phyloP scores from a whole-genome alignment of 1,140 invertebrate species.

The Achroia grisella region DNA sequence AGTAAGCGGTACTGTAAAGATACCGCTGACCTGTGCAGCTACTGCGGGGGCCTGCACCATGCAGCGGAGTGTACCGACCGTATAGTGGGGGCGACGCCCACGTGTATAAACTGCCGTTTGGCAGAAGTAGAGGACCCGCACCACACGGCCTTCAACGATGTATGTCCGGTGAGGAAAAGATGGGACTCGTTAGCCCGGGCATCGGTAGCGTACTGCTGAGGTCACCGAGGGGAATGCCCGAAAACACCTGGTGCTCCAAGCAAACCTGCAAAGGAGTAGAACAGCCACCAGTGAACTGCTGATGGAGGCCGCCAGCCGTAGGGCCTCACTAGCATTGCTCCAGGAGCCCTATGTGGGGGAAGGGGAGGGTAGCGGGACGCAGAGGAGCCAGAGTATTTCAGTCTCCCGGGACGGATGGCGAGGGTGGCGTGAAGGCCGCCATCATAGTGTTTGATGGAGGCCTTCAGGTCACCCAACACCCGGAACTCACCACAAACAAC shows the following conservation, averaged over 20 bases:
- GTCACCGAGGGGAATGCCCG: background rate
- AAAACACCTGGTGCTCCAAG: background rate
- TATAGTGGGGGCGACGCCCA: background rate
- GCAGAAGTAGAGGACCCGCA: background rate
- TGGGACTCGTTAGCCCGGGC: too few species aligned
- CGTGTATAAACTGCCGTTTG: conserved; percentile 1
- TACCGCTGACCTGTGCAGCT: conserved; percentile 2
- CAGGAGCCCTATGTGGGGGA: conserved; percentile 6
- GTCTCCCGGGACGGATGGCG: background rate
- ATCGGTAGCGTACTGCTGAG: conserved; percentile 3
- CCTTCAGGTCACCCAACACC: conserved; percentile 1
- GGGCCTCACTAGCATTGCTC: background rate
- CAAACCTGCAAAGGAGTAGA: conserved; percentile 1
- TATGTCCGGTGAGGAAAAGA: background rate
- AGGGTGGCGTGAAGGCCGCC: conserved; percentile 7
- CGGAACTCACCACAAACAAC: conserved; percentile 4
- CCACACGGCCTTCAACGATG: background rate
- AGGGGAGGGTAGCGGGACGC: background rate
- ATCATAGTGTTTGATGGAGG: conserved; percentile 8
- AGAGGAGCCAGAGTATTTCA: conserved; percentile 8
- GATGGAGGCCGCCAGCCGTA: background rate
- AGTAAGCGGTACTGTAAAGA: conserved; percentile 5
- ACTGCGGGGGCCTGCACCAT: conserved; percentile 9
- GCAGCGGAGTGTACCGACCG: conserved; percentile 2
- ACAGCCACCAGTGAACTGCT: background rate